Evolutionary conservation across 2,113 vertebrate species (phyloP), one percentile per base, ranked within the genome.

Genomic region (Channa argus): DNA sequence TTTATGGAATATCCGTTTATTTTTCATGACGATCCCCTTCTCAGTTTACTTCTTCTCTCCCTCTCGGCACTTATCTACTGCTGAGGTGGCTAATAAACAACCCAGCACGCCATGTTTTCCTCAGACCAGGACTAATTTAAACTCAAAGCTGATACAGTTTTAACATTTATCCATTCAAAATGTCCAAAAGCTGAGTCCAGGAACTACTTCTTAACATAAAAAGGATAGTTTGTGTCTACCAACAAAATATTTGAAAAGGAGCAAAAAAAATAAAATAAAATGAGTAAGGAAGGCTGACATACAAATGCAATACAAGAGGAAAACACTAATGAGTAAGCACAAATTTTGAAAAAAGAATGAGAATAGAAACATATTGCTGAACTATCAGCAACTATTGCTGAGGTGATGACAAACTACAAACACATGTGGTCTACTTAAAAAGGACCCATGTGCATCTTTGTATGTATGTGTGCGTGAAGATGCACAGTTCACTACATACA

Each of bases 1-100:
- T 74, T 78, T 72, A 72, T 71, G 13, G 64, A 68, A 79, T 49
- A 69, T 66, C 33, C 68, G n/a, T 63, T 84, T 37, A 74, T 24
- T 43, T 65, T 79, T 74, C 56, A 43, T 50, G 55, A 71, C 24
- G 49, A 10, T 43, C 13, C 44, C 61, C 34, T 41, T 70, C 49
- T 66, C 51, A 47, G 13, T 53, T 13, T 24, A 33, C 45, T 67
- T 38, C 46, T 50, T 4, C 63, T 65, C 38, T 61, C 50, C 7
- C 44, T 67, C 65, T 45, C 62, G 41, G 39, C 13, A 78, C 44
- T 64, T 72, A 74, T 49, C 74, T 64, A 60, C 49, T 14, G 1
- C 64, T 39, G 47, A 71, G 77, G 33, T 54, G 11, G 62, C 52
- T 38, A 54, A 68, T 81, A 69, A 82, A 79, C 78, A 69, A 24